Evolutionary conservation across 1,140 invertebrate genomes (phyloP).

Genomic region (Lepidurus couesii): DNA sequence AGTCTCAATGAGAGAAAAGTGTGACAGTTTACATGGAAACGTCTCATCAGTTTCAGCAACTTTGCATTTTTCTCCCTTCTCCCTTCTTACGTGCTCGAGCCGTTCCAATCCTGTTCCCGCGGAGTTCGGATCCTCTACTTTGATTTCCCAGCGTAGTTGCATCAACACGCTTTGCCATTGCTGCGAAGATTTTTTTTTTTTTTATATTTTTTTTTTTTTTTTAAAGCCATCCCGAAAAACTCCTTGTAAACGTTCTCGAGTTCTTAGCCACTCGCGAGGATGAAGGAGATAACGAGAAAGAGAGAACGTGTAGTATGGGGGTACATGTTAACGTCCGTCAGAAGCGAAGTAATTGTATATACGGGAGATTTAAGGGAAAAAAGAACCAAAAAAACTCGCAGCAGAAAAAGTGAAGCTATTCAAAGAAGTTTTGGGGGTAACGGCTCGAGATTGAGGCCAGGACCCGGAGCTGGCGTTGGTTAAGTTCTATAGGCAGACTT

Average conservation of each 20-base stretch:
- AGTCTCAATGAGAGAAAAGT: slow-evolving; percentile 11
- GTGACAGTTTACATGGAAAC: slow-evolving; percentile 5
- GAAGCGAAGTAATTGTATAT: slow-evolving; percentile 1
- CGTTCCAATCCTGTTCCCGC: neutral
- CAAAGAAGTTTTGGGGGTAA: neutral
- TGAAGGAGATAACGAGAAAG: neutral
- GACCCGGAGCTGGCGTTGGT: neutral
- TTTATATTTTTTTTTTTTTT: too few relatives aligned
- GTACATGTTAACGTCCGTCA: neutral
- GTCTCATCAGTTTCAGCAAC: neutral
- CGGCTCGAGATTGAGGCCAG: slow-evolving; percentile 17
- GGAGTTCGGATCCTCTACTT: neutral
- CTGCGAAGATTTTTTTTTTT: neutral
- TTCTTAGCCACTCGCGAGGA: too few relatives aligned
- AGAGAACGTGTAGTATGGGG: neutral
- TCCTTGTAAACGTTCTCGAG: too few relatives aligned
- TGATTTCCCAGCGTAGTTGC: neutral
- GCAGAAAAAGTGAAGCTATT: neutral
- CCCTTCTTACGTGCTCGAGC: neutral
- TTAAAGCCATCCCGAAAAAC: too few relatives aligned
- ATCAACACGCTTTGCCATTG: neutral
- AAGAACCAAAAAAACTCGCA: neutral
- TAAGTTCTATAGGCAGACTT: neutral
- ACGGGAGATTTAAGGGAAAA: neutral
- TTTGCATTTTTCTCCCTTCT: neutral